Base-by-base conservation (phyloP, 2,113 vertebrate species). In the Prietella phreatophila region DNA sequence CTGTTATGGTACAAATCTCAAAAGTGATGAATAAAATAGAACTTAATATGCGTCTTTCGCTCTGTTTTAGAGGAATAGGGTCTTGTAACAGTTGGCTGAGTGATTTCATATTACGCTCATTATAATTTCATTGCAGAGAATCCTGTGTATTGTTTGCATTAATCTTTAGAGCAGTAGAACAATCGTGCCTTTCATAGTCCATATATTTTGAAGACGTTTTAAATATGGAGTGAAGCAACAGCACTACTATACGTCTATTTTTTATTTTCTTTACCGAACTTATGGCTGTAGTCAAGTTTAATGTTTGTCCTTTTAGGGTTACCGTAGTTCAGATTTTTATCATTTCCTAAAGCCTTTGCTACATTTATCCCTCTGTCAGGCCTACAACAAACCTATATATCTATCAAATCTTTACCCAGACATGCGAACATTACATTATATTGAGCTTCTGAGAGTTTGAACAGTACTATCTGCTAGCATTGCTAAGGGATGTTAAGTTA, bases 301-400 rank as follows among this genome's bases (percentile, higher is more conserved):
- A 15, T 80, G 47, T 80, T 80, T 53, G 50, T 80, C 76, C 47
- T 30, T 80, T 80, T 80, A 80, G 0, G 27, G 25, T 80, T 80
- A 6, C 50, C 17, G 1, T 55, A 53, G 15, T 30, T 53, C n/a
- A 50, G 15, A n/a, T 79, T 79, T n/a, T 25, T 13, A 73, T 73
- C 17, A 75, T 75, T 42, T 75, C 9, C 36, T 42, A 8, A 73
- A 36, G 5, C 33, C 36, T 73, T 39, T 42, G 27, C 63, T n/a
- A 17, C 36, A 73, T 6, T 33, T 67, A 19, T 36, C 33, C n/a
- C 65, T 33, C 4, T 69, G 30, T 69, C 30, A 69, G 7, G 30
- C 67, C 30, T 17, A 6, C 4, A 47, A 7, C 6, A 47, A 47
- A 5, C 33, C 67, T 0, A 69, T 36, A 69, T 19, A 19, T 69